Evolutionary conservation across 1,140 invertebrate genomes (phyloP).

Genomic region (Camponotus pennsylvanicus): DNA sequence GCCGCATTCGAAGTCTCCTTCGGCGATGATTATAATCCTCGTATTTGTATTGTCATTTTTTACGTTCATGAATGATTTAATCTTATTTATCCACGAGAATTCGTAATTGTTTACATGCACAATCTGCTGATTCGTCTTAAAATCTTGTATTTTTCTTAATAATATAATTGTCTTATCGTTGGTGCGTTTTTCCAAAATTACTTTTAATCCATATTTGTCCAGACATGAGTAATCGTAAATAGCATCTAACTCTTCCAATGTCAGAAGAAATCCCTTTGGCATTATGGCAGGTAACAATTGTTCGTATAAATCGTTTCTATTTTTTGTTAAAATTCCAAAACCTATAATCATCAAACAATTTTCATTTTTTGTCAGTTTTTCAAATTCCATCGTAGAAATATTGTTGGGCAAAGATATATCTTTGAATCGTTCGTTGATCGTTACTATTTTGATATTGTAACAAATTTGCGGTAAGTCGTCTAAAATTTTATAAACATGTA

Average conservation of each 20-base stretch:
- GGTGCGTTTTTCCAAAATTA: constrained; percentile 77
- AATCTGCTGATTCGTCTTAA: constrained; percentile 72
- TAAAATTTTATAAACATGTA: constrained; percentile 87
- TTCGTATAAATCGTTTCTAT: background rate
- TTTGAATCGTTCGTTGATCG: background rate
- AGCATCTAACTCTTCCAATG: constrained; percentile 79
- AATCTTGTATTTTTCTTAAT: constrained; percentile 76
- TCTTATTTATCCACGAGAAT: constrained; percentile 85
- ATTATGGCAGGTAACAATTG: constrained; percentile 54
- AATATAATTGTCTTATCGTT: constrained; percentile 75
- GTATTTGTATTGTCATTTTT: constrained; percentile 73
- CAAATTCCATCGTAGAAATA: constrained; percentile 59
- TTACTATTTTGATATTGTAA: background rate
- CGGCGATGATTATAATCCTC: constrained; percentile 86
- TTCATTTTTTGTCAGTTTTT: constrained; percentile 76
- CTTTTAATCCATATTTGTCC: constrained; percentile 72
- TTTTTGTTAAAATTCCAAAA: background rate
- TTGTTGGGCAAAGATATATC: constrained; percentile 73
- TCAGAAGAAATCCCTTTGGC: constrained; percentile 84
- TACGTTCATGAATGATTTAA: constrained; percentile 86
- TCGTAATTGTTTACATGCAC: constrained; percentile 76
- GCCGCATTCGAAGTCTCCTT: constrained; percentile 90
- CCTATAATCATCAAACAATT: constrained; percentile 88
- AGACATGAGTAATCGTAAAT: constrained; percentile 65
- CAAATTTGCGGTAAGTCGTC: constrained; percentile 89